A percentile compares a stretch with the other conserved stretches of the same genome.
Evolutionary conservation across 2,888 invertebrate genomes (phyloP).

Genomic region (Mythimna albipuncta): DNA sequence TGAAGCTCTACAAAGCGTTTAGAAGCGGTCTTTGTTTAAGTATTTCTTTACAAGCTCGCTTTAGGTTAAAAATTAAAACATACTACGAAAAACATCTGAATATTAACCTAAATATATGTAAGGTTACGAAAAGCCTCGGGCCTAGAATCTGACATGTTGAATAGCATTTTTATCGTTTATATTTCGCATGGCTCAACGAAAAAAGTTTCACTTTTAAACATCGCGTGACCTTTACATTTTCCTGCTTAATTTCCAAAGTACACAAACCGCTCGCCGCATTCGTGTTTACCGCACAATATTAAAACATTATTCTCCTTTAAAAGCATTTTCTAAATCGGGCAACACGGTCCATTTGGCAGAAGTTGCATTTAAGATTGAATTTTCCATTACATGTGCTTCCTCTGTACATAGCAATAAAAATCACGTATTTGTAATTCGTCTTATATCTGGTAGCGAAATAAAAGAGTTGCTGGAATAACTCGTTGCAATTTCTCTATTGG

Average conservation of each 20-base stretch:
- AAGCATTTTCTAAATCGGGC: slow-evolving; percentile 37
- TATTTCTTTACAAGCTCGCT: slow-evolving; percentile 11
- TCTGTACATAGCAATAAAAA: slow-evolving; percentile 44
- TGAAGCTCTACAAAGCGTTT: slow-evolving; percentile 18
- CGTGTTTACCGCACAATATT: slow-evolving; percentile 53
- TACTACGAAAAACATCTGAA: slow-evolving; percentile 12
- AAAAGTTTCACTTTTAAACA: slow-evolving; percentile 60
- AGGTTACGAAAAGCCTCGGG: slow-evolving; percentile 15
- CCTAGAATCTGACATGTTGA: slow-evolving; percentile 26
- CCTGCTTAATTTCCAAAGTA: slow-evolving; percentile 56
- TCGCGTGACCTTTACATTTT: slow-evolving; percentile 51
- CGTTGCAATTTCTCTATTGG: slow-evolving; percentile 26
- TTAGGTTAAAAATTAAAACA: slow-evolving; percentile 20
- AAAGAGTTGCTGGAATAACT: slow-evolving; percentile 36
- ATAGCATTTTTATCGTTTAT: slow-evolving; percentile 45
- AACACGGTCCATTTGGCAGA: slow-evolving; percentile 46
- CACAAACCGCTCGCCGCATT: slow-evolving; percentile 51
- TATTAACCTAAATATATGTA: slow-evolving; percentile 23
- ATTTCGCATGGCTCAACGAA: slow-evolving; percentile 38
- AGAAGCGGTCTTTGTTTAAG: slow-evolving; percentile 15
- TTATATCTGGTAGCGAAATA: slow-evolving; percentile 17
- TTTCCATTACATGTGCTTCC: slow-evolving; percentile 49
- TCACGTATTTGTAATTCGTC: slow-evolving; percentile 55
- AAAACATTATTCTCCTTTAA: slow-evolving; percentile 53
- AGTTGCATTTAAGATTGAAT: slow-evolving; percentile 52